Evolutionary conservation across 2,888 invertebrate species (phyloP).

Genomic region (Germaria angustata): DNA sequence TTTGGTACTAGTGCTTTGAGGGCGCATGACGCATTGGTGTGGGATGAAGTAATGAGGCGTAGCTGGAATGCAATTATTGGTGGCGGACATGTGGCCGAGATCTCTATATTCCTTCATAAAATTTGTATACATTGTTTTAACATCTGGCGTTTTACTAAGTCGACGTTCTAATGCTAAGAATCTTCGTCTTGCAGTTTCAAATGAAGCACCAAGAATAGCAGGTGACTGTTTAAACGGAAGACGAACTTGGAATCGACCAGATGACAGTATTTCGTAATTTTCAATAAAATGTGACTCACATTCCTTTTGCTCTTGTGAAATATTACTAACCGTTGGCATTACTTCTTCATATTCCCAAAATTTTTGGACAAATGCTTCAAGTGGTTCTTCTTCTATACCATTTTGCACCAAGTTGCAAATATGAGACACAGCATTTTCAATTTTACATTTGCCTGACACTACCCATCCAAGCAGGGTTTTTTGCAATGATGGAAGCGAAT

Average conservation of each 20-base stretch:
- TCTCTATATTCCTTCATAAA: constrained; percentile 41
- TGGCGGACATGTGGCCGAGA: constrained; percentile 34
- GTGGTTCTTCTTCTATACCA: too few species aligned
- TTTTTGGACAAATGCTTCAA: not conserved
- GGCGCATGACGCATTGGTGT: too few species aligned
- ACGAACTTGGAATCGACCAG: not conserved
- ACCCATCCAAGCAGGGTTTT: too few species aligned
- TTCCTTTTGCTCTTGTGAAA: not conserved
- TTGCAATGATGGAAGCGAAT: constrained; percentile 56
- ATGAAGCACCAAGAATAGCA: constrained; percentile 32
- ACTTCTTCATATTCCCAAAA: constrained; percentile 3
- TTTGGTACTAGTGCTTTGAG: constrained; percentile 37
- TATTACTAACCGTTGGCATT: not conserved
- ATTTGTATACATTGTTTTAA: constrained; percentile 28
- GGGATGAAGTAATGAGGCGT: constrained; percentile 19
- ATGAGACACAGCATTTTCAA: not conserved
- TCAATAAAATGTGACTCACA: not conserved
- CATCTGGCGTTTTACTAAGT: constrained; percentile 18
- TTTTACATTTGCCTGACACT: too few species aligned
- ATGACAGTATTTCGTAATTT: not conserved
- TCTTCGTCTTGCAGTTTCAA: not conserved
- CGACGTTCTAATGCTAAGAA: constrained; percentile 51
- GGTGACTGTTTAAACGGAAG: not conserved
- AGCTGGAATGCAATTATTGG: too few species aligned
- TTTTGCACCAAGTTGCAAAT: too few species aligned